Evolutionary conservation across 1,140 invertebrate species (phyloP).

Genomic region (Hylaeus volcanicus): DNA sequence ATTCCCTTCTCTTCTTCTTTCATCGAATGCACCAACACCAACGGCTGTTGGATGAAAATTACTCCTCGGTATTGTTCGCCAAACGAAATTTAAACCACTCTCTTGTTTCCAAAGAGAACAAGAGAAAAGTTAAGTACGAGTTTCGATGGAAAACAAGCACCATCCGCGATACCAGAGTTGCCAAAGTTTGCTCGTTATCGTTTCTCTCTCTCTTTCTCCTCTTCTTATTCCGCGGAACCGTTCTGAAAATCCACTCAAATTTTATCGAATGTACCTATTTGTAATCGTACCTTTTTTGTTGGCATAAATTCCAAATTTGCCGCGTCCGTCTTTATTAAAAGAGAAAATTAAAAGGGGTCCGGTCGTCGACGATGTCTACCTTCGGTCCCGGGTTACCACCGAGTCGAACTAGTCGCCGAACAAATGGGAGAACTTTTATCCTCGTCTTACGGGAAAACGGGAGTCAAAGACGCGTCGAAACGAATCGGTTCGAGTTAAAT

Average conservation of each 20-base stretch:
- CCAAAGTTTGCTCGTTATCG: constrained; percentile 28
- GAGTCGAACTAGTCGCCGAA: too few relatives aligned
- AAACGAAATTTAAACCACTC: constrained; percentile 7
- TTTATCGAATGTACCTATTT: not conserved
- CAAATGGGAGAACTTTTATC: not conserved
- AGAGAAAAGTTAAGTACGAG: not conserved
- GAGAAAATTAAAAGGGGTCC: too few relatives aligned
- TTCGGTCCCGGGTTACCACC: too few relatives aligned
- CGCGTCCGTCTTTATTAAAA: too few relatives aligned
- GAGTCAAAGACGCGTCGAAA: not conserved
- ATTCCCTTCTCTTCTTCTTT: not conserved
- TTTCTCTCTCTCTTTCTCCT: not conserved
- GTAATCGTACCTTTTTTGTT: too few relatives aligned
- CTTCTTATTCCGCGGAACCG: not conserved
- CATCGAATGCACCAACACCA: not conserved
- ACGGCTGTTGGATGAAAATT: not conserved
- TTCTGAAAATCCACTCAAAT: constrained; percentile 15
- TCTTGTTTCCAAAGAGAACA: too few relatives aligned
- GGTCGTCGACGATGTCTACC: too few relatives aligned
- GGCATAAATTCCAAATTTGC: too few relatives aligned
- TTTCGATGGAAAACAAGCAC: constrained; percentile 4
- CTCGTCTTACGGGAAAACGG: not conserved
- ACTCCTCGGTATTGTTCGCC: not conserved
- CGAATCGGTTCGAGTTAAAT: not conserved
- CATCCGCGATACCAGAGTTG: not conserved